These are phyloP conservation scores for Drosophila punjabiensis DNA, from an alignment of 1,140 invertebrate genomes.

Conservation along the genomic window DNA sequence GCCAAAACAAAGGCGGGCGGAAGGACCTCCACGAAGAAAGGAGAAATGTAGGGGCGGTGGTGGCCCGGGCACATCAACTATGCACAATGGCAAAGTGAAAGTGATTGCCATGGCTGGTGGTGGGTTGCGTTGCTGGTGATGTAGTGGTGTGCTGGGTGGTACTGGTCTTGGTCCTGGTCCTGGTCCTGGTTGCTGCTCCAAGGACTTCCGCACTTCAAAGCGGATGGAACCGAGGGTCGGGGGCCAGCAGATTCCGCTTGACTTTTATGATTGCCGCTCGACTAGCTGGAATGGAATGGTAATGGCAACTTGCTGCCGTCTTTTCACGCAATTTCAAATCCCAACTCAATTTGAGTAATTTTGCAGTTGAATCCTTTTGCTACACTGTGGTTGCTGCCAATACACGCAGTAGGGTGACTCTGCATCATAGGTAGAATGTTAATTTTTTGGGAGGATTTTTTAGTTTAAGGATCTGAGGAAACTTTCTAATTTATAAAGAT, in stretches of 20 bases:
- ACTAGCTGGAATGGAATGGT: constrained; percentile 55
- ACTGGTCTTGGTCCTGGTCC: constrained; percentile 21
- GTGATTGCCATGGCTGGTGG: constrained; percentile 54
- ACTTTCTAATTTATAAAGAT: too few species aligned
- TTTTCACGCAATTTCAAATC: constrained; percentile 83
- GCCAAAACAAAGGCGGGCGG: constrained; percentile 69
- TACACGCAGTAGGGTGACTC: constrained; percentile 1
- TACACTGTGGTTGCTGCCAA: constrained; percentile 50
- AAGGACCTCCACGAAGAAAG: constrained; percentile 2
- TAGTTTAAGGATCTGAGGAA: neutral
- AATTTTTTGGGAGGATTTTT: too few species aligned
- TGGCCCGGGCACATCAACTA: constrained; percentile 59
- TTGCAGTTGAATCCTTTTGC: constrained; percentile 77
- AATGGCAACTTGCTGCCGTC: constrained; percentile 59
- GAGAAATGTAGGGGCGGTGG: neutral
- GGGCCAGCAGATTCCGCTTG: constrained; percentile 58
- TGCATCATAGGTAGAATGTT: neutral
- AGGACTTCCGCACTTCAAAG: constrained; percentile 67
- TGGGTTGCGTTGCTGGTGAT: constrained; percentile 16
- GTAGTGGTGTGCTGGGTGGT: constrained; percentile 21
- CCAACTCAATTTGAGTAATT: constrained; percentile 84
- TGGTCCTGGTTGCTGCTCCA: constrained; percentile 37
- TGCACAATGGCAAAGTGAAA: constrained; percentile 76
- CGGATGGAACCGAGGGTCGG: constrained; percentile 10
- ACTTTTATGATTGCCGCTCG: constrained; percentile 79